Evolutionary conservation across 2,797 vertebrate genomes (phyloP).

Genomic region (Lithobates sylvaticus): DNA sequence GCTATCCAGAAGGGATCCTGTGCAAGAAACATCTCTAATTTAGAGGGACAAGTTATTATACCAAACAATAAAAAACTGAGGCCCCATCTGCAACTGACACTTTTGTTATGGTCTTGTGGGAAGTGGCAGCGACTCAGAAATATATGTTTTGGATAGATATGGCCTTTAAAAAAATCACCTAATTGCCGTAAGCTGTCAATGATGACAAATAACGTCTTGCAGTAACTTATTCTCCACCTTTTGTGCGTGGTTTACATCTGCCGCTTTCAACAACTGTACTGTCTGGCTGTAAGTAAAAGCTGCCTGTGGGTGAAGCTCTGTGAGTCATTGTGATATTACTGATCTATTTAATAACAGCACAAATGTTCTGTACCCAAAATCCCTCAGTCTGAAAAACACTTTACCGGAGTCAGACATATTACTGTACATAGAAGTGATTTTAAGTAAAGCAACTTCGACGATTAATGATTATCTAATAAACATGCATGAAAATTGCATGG

Average conservation of each 20-base stretch:
- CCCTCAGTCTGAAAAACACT: background rate
- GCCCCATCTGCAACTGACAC: too few species aligned
- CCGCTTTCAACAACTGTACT: background rate
- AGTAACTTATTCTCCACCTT: background rate
- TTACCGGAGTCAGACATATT: background rate
- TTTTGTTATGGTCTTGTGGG: too few species aligned
- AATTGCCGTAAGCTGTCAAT: background rate
- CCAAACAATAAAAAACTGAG: too few species aligned
- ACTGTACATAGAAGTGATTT: background rate
- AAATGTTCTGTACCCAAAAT: background rate
- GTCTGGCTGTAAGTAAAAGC: too few species aligned
- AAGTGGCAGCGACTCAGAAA: too few species aligned
- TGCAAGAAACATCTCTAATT: too few species aligned
- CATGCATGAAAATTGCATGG: constrained; percentile 4
- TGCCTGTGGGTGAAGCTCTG: background rate
- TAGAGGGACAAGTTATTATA: too few species aligned
- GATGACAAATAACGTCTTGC: background rate
- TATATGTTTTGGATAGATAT: too few species aligned
- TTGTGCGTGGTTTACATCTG: background rate
- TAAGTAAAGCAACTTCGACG: background rate
- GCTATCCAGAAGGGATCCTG: too few species aligned
- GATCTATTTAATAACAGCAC: constrained; percentile 1
- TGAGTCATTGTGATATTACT: background rate
- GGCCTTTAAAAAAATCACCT: too few species aligned
- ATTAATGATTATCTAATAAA: constrained; percentile 2